These are phyloP conservation scores for Danio aesculapii DNA, from an alignment of 2,797 vertebrate genomes.

Conservation along the genomic window DNA sequence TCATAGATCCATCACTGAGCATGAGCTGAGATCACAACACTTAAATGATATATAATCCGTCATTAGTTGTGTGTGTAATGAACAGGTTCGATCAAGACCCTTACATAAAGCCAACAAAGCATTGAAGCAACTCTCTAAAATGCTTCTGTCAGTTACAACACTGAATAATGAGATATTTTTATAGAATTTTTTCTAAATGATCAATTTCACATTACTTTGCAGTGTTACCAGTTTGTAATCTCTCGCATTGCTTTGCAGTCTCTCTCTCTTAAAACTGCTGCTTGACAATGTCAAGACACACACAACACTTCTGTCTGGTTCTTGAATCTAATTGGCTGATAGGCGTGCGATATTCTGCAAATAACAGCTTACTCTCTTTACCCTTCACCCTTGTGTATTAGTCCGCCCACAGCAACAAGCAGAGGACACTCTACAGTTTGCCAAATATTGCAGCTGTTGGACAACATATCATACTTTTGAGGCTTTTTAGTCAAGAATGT, in stretches of 20 bases:
- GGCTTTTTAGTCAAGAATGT: too few relatives aligned
- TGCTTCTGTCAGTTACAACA: too few relatives aligned
- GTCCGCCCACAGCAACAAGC: too few relatives aligned
- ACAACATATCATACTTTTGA: too few relatives aligned
- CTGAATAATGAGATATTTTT: background rate
- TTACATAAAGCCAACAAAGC: background rate
- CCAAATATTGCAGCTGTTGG: too few relatives aligned
- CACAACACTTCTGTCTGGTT: too few relatives aligned
- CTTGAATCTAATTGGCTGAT: too few relatives aligned
- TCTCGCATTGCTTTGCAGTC: background rate
- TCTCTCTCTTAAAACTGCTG: background rate
- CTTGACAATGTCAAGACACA: background rate
- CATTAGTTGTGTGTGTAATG: conserved; percentile 8
- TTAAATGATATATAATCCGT: conserved; percentile 42
- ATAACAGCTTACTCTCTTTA: too few relatives aligned
- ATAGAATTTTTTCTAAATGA: background rate
- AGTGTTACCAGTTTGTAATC: background rate
- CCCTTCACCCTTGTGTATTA: too few relatives aligned
- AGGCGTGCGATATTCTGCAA: too few relatives aligned
- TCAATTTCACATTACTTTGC: background rate
- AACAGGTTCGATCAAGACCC: background rate
- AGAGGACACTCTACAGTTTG: too few relatives aligned
- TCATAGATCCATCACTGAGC: conserved; percentile 40
- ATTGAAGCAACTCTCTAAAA: too few relatives aligned
- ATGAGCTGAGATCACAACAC: conserved; percentile 33